phyloP scores from a whole-genome alignment of 2,113 vertebrate genomes.

The Gopherus flavomarginatus region DNA sequence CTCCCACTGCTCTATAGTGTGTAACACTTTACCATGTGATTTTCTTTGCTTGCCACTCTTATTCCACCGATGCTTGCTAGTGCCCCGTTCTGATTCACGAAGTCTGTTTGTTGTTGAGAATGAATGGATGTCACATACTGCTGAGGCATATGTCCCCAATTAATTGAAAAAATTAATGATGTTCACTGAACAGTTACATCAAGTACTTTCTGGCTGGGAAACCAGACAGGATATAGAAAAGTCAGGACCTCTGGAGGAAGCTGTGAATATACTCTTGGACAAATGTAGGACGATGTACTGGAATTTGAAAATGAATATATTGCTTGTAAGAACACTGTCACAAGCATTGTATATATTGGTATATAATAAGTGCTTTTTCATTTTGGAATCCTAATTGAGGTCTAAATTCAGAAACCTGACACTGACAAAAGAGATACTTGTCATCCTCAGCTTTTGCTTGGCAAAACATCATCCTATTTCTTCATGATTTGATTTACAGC shows the following conservation, averaged over 20 bases:
- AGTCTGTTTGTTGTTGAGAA: conserved; percentile 62
- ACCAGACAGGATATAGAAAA: conserved; percentile 41
- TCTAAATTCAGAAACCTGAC: conserved; percentile 73
- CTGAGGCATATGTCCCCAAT: conserved; percentile 57
- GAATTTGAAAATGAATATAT: conserved; percentile 56
- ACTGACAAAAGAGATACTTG: conserved; percentile 56
- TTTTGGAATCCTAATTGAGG: conserved; percentile 73
- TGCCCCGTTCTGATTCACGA: conserved; percentile 26
- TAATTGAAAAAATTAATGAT: conserved; percentile 48
- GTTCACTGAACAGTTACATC: conserved; percentile 18
- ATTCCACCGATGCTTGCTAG: neutral
- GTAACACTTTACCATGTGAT: accelerated
- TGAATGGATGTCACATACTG: conserved; percentile 23
- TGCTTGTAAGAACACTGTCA: conserved; percentile 35
- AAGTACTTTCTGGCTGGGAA: conserved; percentile 41
- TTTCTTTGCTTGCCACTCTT: neutral
- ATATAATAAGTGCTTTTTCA: conserved; percentile 43
- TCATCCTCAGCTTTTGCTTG: conserved; percentile 67
- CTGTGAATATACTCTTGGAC: conserved; percentile 26
- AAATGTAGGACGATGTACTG: neutral
- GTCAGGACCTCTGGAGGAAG: conserved; percentile 46
- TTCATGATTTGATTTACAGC: conserved; percentile 75
- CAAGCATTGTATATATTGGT: neutral
- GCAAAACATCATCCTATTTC: conserved; percentile 69
- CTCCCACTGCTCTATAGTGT: neutral